Percentiles rank a stretch among this genome's conserved stretches.
These are phyloP conservation scores for Leptopterna dolabrata DNA, from an alignment of 2,888 invertebrate genomes.

Conservation along the genomic window DNA sequence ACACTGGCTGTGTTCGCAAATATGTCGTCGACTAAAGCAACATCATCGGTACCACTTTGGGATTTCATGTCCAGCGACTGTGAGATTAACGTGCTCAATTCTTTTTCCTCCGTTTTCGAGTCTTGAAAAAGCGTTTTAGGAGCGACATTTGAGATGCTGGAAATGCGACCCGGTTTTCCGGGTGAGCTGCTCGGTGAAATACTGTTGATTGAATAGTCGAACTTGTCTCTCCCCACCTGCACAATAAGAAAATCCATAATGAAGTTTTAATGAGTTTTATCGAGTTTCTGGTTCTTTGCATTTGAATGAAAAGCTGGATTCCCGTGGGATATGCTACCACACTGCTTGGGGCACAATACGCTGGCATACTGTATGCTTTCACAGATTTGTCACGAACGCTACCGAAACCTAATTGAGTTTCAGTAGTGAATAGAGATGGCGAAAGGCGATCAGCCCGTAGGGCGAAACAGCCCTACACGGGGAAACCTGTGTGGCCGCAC, in stretches of 20 bases:
- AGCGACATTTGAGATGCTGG: neutral
- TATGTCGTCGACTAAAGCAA: neutral
- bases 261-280: no score
- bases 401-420: no score
- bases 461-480: no score
- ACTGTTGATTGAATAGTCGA: conserved; percentile 37
- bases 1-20: neutral
- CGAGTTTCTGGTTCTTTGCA: no score
- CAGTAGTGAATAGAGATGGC: no score
- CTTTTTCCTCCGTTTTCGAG: neutral
- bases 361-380: no score
- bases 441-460: no score
- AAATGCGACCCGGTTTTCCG: neutral
- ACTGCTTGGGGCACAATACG: no score
- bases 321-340: no score
- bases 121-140: conserved; percentile 1
- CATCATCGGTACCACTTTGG: neutral
- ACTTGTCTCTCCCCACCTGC: conserved; percentile 28
- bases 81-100: neutral
- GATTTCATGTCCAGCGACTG: neutral
- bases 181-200: neutral
- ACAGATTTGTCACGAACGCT: no score
- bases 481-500: no score
- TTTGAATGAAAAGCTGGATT: no score
- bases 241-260: neutral